Base-by-base conservation (phyloP, 2,113 vertebrate genomes). In the Hipposideros armiger region DNA sequence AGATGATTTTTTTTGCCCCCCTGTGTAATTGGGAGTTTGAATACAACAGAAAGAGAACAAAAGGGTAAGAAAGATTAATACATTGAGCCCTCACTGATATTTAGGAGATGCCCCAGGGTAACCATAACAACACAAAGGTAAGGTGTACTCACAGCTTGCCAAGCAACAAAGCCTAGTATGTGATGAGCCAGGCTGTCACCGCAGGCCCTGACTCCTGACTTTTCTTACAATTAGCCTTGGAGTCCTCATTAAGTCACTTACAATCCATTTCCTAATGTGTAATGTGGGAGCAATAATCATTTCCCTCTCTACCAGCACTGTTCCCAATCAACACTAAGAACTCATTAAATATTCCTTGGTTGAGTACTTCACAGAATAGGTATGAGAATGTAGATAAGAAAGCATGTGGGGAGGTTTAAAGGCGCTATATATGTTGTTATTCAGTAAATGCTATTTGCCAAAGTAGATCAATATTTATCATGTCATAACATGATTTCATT, bases 301-400 rank as follows among this genome's bases (percentile, higher is more conserved):
- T 84, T 69, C 36, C 83, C 83, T 50, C 28, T 87, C 50, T 54
- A 50, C 56, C 47, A 70, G 64, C 47, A 72, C 54, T 67, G 32
- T 20, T 42, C 22, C 15, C 11, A 4, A 17, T 67, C 56, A 74
- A 62, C n/a, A 62, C 78, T n/a, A 92, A 72, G 80, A 86, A 67
- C 60, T 92, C 58, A 89, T 56, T 88, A 89, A 81, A 74, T 47
- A 11, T 20, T 56, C 47, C 9, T 54, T 60, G 76, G 54, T 87
- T 94, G 40, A 67, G 80, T 72, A 80, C 72, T 28, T 90, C n/a
- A 36, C 26, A 66, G 45, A 92, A 13, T 52, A 66, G 32, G 56
- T 82, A 64, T 52, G 22, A 91, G n/a, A 86, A 42, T 90, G 40
- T 15, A 94, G 22, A 73, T 73, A 87, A 77, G n/a, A 77, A 87